Evolutionary conservation across 2,113 vertebrate species (phyloP).

Genomic region (Atrichornis clamosus): DNA sequence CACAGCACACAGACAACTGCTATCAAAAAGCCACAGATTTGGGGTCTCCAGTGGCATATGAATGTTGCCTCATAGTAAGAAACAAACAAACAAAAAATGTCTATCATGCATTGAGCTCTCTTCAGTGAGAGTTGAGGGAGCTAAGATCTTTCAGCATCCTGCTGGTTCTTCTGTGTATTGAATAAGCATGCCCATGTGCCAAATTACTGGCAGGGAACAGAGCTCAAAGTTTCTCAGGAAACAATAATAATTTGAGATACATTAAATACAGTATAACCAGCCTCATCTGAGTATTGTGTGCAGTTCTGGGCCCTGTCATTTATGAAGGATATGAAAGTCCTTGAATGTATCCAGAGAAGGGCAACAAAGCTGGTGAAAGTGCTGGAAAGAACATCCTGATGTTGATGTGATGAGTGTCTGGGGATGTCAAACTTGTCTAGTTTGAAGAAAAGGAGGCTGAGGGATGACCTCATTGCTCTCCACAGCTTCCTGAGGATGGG

Average conservation of each 20-base stretch:
- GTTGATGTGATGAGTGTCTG: rapidly evolving
- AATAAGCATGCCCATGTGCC: not conserved
- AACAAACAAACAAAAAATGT: not conserved
- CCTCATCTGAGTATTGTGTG: not conserved
- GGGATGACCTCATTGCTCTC: not conserved
- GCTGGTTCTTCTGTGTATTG: not conserved
- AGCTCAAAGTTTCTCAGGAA: not conserved
- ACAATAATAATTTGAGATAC: not conserved
- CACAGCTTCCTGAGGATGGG: not conserved
- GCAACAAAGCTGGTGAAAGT: not conserved
- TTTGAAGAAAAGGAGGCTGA: not conserved
- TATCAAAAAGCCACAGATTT: not conserved
- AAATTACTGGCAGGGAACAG: not conserved
- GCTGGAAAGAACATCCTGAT: not conserved
- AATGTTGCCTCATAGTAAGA: not conserved
- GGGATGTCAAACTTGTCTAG: not conserved
- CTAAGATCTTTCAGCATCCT: not conserved
- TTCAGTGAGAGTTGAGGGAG: not conserved
- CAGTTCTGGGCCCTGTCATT: not conserved
- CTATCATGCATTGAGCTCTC: not conserved
- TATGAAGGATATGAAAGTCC: not conserved
- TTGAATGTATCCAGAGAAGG: not conserved
- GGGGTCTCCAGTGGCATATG: not conserved
- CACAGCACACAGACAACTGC: not conserved
- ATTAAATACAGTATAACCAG: not conserved